These are phyloP conservation scores for Uria lomvia DNA, from an alignment of 2,113 vertebrate species.

Conservation along the genomic window DNA sequence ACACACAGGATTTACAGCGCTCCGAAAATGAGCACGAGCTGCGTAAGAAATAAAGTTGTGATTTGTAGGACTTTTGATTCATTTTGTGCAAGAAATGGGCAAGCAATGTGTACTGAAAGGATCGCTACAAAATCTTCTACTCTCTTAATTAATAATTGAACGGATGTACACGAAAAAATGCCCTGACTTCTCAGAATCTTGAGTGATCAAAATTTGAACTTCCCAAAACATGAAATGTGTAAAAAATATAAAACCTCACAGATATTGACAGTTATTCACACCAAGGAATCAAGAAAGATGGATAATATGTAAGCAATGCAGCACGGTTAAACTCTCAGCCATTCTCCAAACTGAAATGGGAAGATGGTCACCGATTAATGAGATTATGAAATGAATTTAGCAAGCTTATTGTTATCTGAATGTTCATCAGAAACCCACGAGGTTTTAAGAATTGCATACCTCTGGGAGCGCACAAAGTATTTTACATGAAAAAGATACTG, in stretches of 20 bases:
- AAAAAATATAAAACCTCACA: neutral
- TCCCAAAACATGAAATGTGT: neutral
- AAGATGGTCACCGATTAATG: constrained; percentile 41
- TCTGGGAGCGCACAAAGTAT: neutral
- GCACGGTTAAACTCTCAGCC: neutral
- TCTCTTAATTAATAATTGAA: neutral
- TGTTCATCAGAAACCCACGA: constrained; percentile 44
- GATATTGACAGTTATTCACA: neutral
- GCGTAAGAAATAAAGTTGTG: neutral
- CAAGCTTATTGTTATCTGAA: constrained; percentile 38
- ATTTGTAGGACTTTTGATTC: neutral
- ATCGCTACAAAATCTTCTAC: neutral
- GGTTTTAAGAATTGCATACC: constrained; percentile 19
- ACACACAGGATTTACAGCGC: neutral
- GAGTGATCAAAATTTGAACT: neutral
- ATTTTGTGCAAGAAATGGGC: neutral
- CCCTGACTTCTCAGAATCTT: neutral
- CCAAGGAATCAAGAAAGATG: neutral
- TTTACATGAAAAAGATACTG: neutral
- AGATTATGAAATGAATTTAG: constrained; percentile 51
- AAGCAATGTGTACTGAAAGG: neutral
- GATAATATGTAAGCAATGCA: neutral
- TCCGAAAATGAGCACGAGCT: neutral
- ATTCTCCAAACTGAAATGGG: neutral
- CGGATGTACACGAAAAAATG: neutral